Conservation (phyloP, 2,797 vertebrate species). For the Luscinia megarhynchos region DNA sequence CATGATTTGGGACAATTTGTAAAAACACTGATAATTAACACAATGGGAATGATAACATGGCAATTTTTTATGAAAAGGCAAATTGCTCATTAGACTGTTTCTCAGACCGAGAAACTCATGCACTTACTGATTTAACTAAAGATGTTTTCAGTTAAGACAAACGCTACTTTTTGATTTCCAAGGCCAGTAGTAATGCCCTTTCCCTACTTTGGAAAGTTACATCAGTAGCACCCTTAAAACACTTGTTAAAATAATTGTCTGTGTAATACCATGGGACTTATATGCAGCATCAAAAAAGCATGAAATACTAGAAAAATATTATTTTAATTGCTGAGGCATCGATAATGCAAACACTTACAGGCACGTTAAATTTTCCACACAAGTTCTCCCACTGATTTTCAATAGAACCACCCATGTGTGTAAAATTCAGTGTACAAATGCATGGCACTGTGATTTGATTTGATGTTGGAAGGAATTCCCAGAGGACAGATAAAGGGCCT, state of each 20-base stretch:
- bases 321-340: constrained; percentile 30
- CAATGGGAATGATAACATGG: not conserved
- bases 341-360: constrained; percentile 5
- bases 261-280: not conserved
- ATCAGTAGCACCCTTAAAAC: not conserved
- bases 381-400: constrained; percentile 20
- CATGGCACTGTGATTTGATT: not conserved
- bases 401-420: not conserved
- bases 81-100: not conserved
- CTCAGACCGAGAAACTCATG: not conserved
- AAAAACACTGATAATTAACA: not conserved
- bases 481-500: not conserved
- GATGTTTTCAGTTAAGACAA: not conserved
- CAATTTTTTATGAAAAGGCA: not conserved
- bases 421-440: not conserved
- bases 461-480: not conserved
- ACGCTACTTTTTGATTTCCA: not conserved
- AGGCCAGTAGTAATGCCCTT: not conserved
- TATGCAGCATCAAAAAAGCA: not conserved
- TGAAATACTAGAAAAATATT: not conserved
- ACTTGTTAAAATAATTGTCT: not conserved
- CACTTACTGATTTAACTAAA: not conserved
- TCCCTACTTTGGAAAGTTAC: not conserved
- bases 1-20: not conserved
- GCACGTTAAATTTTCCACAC: constrained; percentile 16